These are phyloP conservation scores for Coenobita brevimanus DNA, from an alignment of 1,140 invertebrate species.

Conservation along the genomic window DNA sequence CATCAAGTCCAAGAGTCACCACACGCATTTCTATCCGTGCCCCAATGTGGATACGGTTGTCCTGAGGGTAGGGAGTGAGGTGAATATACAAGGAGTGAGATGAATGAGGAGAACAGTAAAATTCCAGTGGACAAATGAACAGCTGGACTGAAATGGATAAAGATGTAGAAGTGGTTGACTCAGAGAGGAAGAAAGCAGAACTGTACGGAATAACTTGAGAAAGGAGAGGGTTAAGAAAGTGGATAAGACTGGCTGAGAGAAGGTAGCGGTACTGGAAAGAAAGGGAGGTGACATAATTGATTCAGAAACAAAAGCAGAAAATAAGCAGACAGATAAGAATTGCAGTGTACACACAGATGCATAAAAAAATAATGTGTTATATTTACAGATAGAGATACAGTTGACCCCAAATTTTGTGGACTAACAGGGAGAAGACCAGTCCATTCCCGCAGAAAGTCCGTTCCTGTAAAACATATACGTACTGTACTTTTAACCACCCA, in stretches of 20 bases:
- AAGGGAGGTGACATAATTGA: neutral
- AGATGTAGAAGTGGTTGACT: too few relatives aligned
- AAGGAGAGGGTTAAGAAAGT: too few relatives aligned
- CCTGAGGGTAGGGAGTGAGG: too few relatives aligned
- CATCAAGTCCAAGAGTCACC: constrained; percentile 78
- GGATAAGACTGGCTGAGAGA: neutral
- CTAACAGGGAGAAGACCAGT: neutral
- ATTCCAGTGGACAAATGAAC: too few relatives aligned
- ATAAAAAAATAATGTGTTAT: neutral
- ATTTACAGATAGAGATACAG: neutral
- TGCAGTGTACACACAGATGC: neutral
- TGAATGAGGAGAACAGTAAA: too few relatives aligned
- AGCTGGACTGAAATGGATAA: too few relatives aligned
- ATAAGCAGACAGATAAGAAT: neutral
- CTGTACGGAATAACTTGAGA: too few relatives aligned
- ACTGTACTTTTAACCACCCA: too few relatives aligned
- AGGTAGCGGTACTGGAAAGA: neutral
- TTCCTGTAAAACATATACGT: too few relatives aligned
- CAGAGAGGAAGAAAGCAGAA: too few relatives aligned
- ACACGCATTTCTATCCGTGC: constrained; percentile 81
- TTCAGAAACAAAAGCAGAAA: neutral
- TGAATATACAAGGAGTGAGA: too few relatives aligned
- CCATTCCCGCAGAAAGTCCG: too few relatives aligned
- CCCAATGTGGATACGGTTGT: constrained; percentile 80
- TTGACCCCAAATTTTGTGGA: neutral